Conservation (phyloP, 1,140 invertebrate genomes). For the Nixonia krombeini region DNA sequence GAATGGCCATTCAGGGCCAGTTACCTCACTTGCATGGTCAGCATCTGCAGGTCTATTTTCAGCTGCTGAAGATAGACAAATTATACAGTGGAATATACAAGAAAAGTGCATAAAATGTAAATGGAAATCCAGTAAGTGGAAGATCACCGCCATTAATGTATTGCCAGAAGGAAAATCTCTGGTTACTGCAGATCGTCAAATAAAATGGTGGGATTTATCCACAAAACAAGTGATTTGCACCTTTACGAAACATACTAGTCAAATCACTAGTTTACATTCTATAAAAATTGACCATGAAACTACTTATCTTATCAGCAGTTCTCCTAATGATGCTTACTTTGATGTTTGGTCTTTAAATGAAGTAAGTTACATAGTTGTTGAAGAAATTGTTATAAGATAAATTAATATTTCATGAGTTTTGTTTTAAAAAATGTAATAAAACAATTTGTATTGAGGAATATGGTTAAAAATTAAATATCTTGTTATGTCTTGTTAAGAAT, state of each 20-base stretch:
- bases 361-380: no score
- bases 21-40: constrained; percentile 74
- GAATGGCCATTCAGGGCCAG: constrained; percentile 70
- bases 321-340: constrained; percentile 73
- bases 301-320: constrained; percentile 77
- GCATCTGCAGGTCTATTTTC: constrained; percentile 69
- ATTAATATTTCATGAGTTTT: no score
- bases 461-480: no score
- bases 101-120: constrained; percentile 69
- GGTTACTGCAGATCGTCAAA: constrained; percentile 76
- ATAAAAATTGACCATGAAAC: constrained; percentile 61
- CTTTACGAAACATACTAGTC: constrained; percentile 79
- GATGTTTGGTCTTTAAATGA: constrained; percentile 75
- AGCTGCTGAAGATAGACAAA: constrained; percentile 70
- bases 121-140: constrained; percentile 79
- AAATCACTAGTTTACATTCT: constrained; percentile 74
- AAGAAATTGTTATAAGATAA: no score
- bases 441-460: no score
- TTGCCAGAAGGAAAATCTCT: constrained; percentile 76
- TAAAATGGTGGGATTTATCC: constrained; percentile 78
- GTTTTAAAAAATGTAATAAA: no score
- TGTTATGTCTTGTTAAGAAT: no score
- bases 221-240: constrained; percentile 74
- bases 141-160: constrained; percentile 77
- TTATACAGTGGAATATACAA: constrained; percentile 71